phyloP scores from a whole-genome alignment of 2,113 vertebrate species.

The Sitta europaea region DNA sequence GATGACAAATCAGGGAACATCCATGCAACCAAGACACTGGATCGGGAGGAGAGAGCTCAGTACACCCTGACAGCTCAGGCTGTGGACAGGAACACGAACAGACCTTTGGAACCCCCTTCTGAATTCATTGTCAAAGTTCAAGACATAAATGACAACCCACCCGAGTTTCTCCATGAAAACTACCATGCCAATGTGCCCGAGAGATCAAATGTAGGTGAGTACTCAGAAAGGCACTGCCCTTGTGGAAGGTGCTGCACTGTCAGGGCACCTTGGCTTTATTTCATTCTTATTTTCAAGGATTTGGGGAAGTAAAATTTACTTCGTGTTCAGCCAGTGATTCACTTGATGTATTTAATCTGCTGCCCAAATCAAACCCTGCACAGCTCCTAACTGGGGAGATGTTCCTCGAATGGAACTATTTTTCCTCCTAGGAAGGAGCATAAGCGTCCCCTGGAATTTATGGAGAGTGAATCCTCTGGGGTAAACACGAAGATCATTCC shows the following conservation, averaged over 20 bases:
- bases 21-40: conserved; percentile 96
- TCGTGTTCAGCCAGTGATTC: neutral
- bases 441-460: neutral
- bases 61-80: conserved; percentile 96
- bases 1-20: conserved; percentile 99
- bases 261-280: neutral
- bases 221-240: neutral
- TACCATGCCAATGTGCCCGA: conserved; percentile 95
- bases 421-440: neutral
- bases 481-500: neutral
- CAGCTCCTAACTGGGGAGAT: neutral
- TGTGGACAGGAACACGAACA: conserved; percentile 90
- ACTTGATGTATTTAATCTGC: neutral
- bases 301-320: neutral
- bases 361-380: neutral
- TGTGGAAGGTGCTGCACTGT: neutral
- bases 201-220: conserved; percentile 97
- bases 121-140: conserved; percentile 99
- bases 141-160: conserved; percentile 98
- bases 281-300: neutral
- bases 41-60: conserved; percentile 95
- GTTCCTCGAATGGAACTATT: neutral
- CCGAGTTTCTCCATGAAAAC: conserved; percentile 92
- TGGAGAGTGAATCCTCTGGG: neutral
- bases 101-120: conserved; percentile 92